Percentiles rank a stretch among this genome's conserved stretches.
phyloP scores from a whole-genome alignment of 2,113 vertebrate species.

The Accipiter virgatus region DNA sequence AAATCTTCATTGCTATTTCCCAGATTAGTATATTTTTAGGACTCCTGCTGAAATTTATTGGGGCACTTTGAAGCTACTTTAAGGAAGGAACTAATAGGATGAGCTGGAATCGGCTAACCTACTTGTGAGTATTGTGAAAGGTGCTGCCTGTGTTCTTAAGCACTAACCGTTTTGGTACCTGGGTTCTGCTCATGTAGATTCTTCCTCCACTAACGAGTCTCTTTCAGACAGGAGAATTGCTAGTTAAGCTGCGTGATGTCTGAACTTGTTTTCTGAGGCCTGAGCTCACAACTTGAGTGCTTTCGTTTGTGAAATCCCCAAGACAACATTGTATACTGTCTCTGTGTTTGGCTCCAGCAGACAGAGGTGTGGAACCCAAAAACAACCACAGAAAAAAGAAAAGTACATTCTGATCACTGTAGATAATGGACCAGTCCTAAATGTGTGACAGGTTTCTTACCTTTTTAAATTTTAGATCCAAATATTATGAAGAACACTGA shows the following conservation, averaged over 20 bases:
- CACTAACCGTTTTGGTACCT: background rate
- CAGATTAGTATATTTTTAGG: background rate
- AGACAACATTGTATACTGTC: background rate
- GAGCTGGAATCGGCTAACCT: background rate
- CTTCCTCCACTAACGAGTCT: background rate
- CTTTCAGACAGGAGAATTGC: background rate
- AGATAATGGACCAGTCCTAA: background rate
- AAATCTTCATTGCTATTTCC: background rate
- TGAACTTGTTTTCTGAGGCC: background rate
- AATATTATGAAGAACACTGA: background rate
- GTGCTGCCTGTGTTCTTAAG: background rate
- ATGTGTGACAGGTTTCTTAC: background rate
- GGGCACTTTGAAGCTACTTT: background rate
- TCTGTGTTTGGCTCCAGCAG: background rate
- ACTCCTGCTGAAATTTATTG: background rate
- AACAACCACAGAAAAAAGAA: background rate
- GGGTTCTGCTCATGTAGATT: background rate
- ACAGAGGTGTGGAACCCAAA: background rate
- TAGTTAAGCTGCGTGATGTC: background rate
- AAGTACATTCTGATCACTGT: accelerated
- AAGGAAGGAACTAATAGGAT: background rate
- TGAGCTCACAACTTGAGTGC: background rate
- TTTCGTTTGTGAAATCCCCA: background rate
- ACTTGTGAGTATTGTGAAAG: background rate
- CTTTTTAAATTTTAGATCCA: background rate